Evolutionary conservation across 2,888 invertebrate genomes (phyloP).

Genomic region (Diloba caeruleocephala): DNA sequence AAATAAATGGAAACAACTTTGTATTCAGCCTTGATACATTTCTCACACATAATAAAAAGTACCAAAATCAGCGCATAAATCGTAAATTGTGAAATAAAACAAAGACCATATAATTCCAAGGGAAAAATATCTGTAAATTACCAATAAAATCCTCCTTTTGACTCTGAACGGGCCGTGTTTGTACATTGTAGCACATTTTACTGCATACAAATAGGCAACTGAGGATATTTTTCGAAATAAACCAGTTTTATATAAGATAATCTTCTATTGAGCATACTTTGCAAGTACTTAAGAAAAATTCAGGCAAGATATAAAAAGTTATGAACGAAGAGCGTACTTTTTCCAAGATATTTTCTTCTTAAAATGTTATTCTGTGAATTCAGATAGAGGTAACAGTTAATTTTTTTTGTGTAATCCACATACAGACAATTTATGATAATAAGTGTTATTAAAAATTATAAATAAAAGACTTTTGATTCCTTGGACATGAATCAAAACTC

Average conservation of each 20-base stretch:
- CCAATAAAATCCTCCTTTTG: constrained; percentile 52
- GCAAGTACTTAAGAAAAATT: constrained; percentile 11
- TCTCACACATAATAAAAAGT: constrained; percentile 22
- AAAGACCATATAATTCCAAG: constrained; percentile 50
- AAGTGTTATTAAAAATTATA: too few relatives aligned
- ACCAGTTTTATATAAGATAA: constrained; percentile 39
- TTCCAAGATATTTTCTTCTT: not conserved
- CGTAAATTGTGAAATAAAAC: constrained; percentile 46
- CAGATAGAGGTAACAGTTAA: not conserved
- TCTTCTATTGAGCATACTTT: constrained; percentile 15
- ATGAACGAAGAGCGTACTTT: constrained; percentile 2
- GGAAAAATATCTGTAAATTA: constrained; percentile 52
- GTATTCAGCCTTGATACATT: constrained; percentile 34
- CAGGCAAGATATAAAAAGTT: constrained; percentile 20
- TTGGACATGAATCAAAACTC: too few relatives aligned
- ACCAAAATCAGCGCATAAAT: constrained; percentile 48
- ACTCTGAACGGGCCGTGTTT: constrained; percentile 39
- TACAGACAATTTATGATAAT: not conserved
- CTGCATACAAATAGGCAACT: constrained; percentile 45
- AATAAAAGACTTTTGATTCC: not conserved
- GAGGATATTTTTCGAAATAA: constrained; percentile 34
- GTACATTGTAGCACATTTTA: constrained; percentile 43
- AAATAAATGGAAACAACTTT: constrained; percentile 28
- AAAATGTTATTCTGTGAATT: not conserved
- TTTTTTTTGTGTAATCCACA: not conserved